Conservation (phyloP, 1,140 invertebrate species). For the Drosophila pandora region DNA sequence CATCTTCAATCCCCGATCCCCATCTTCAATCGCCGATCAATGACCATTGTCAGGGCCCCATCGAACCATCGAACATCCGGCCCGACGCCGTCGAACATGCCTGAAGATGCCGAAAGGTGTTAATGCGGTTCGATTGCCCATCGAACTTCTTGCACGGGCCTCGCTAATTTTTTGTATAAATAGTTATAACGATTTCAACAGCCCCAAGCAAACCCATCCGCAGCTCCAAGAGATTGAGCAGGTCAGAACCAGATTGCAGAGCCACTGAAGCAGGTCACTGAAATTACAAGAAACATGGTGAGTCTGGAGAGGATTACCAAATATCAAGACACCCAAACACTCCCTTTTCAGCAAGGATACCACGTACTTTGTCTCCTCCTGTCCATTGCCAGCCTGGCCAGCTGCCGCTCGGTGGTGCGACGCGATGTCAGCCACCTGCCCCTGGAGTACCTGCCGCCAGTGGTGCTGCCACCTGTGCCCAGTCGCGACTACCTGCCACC, state of each 20-base stretch:
- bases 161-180: conserved; percentile 80
- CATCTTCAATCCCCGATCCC: conserved; percentile 14
- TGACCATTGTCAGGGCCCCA: conserved; percentile 43
- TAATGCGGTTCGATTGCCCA: conserved; percentile 57
- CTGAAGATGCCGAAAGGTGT: conserved; percentile 44
- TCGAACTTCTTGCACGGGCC: conserved; percentile 38
- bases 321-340: background rate
- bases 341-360: conserved; percentile 31
- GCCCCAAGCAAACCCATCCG: conserved; percentile 57
- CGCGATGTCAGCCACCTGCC: conserved; percentile 70
- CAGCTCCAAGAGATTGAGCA: conserved; percentile 45
- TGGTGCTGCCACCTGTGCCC: conserved; percentile 62
- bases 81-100: conserved; percentile 28
- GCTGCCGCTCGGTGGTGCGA: conserved; percentile 23
- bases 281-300: conserved; percentile 41
- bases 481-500: conserved; percentile 71
- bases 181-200: conserved; percentile 69
- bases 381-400: conserved; percentile 12
- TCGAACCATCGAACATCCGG: conserved; percentile 22
- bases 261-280: conserved; percentile 31
- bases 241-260: conserved; percentile 42
- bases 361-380: conserved; percentile 27
- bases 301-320: background rate
- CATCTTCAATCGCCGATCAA: conserved; percentile 27
- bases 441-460: conserved; percentile 67